Conservation (phyloP, 1,140 invertebrate species). For the Bombus confusus region DNA sequence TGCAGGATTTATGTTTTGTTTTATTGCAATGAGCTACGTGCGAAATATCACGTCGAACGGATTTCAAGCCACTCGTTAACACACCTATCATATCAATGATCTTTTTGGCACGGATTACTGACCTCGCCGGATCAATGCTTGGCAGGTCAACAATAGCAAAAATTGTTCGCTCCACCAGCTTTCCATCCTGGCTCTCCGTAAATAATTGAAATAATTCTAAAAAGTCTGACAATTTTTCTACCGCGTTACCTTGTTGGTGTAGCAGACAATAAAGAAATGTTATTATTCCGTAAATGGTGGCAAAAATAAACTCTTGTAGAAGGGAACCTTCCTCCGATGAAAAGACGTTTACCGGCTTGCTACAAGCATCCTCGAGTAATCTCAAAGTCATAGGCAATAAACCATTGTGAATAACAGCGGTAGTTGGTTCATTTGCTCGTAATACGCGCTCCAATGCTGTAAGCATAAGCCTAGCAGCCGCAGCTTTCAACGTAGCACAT, state of each 20-base stretch:
- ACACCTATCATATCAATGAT: slow-evolving; percentile 84
- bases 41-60: slow-evolving; percentile 83
- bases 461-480: slow-evolving; percentile 84
- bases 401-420: slow-evolving; percentile 85
- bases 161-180: slow-evolving; percentile 84
- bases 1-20: slow-evolving; percentile 82
- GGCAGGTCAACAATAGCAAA: slow-evolving; percentile 83
- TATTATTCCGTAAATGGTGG: slow-evolving; percentile 84
- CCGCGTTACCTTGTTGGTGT: slow-evolving; percentile 81
- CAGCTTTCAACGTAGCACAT: slow-evolving; percentile 83
- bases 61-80: slow-evolving; percentile 84
- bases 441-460: slow-evolving; percentile 84
- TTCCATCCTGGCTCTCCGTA: slow-evolving; percentile 84
- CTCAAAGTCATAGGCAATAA: slow-evolving; percentile 85
- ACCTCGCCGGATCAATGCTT: slow-evolving; percentile 76
- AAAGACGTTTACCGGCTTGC: slow-evolving; percentile 64
- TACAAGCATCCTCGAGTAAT: slow-evolving; percentile 84
- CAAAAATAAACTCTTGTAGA: slow-evolving; percentile 85
- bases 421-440: slow-evolving; percentile 83
- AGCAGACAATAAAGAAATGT: slow-evolving; percentile 85
- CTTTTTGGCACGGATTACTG: slow-evolving; percentile 81
- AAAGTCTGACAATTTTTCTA: slow-evolving; percentile 84
- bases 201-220: slow-evolving; percentile 85
- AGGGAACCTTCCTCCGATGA: slow-evolving; percentile 77
- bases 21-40: slow-evolving; percentile 83